Evolutionary conservation across 2,797 vertebrate species (phyloP).

Genomic region (Crocodylus rhombifer): DNA sequence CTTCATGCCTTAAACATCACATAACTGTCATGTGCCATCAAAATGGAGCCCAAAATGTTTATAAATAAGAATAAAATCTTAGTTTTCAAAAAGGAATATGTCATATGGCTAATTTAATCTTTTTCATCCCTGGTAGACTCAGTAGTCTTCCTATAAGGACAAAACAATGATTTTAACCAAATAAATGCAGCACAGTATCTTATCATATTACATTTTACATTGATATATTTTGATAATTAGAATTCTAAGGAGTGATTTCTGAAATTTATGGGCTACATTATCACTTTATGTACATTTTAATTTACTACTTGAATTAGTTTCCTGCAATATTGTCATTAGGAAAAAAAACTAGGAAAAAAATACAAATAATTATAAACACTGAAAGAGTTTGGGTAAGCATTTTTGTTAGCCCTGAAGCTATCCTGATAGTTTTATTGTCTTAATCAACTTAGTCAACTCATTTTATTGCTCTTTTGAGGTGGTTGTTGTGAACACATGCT

Average conservation of each 20-base stretch:
- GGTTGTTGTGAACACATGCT: constrained; percentile 81
- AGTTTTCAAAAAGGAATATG: constrained; percentile 1
- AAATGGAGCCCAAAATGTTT: not conserved
- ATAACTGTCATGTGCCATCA: not conserved
- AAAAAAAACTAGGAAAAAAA: constrained; percentile 54
- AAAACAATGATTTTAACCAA: constrained; percentile 55
- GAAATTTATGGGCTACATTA: constrained; percentile 79
- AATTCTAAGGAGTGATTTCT: constrained; percentile 73
- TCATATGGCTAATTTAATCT: constrained; percentile 37
- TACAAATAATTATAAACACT: constrained; percentile 71
- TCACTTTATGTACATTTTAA: constrained; percentile 79
- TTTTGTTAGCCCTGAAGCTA: constrained; percentile 80
- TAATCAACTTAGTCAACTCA: constrained; percentile 86
- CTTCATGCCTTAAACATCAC: not conserved
- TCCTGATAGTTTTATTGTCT: constrained; percentile 85
- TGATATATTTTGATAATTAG: constrained; percentile 83
- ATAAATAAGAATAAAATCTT: constrained; percentile 14
- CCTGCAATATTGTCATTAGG: constrained; percentile 69
- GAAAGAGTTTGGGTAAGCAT: constrained; percentile 80
- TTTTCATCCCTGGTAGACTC: constrained; percentile 43
- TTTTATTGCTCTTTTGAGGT: constrained; percentile 83
- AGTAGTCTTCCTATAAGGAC: constrained; percentile 39
- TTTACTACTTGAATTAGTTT: constrained; percentile 81
- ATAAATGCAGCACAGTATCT: constrained; percentile 59
- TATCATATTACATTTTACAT: constrained; percentile 45